Evolutionary conservation across 2,888 invertebrate species (phyloP), one percentile per base, ranked within the genome.

Genomic region (Ornithoptera priamus): DNA sequence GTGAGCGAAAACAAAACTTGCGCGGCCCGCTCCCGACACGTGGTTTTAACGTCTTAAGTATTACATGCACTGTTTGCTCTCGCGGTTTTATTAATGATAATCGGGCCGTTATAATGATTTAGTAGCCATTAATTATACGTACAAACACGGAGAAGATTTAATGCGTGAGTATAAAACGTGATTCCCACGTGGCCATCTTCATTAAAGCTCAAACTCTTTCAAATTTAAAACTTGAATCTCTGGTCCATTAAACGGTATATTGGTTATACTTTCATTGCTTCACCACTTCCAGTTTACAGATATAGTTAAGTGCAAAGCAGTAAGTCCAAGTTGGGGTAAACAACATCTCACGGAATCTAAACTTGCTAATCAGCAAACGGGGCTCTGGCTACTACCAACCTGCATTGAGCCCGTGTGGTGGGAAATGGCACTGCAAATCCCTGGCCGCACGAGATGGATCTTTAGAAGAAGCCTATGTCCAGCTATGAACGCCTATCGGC

Each of bases 61-160:
- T 69, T 67, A 67, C 68, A 69, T 69, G 63, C 72, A 66, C 63
- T 72, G 70, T 74, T 73, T 72, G 71, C 56, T 62, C 70, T 72
- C 62, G 75, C 69, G 75, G 75, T 75, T 71, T 71, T 70, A 72
- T 74, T 72, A 75, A 75, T 68, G 63, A 61, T 71, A 73, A 73
- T 75, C 72, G 71, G 75, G 69, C 68, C 74, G 71, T 75, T 71
- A 68, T 63, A 70, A 68, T 76, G 75, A 76, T 75, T 77, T 75
- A 78, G 73, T 66, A 71, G 42, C 71, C 65, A 73, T 78, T 74
- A 76, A 77, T 62, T 61, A 72, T 70, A 71, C 73, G 67, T 66
- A 72, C 64, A 75, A 72, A 71, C 70, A 66, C 69, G 36, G 24
- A 62, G 69, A 72, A 64, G 72, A 72, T 74, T 74, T 73, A 67